These are phyloP conservation scores for Aptenodytes forsteri DNA, from an alignment of 2,113 vertebrate genomes.

Conservation along the genomic window DNA sequence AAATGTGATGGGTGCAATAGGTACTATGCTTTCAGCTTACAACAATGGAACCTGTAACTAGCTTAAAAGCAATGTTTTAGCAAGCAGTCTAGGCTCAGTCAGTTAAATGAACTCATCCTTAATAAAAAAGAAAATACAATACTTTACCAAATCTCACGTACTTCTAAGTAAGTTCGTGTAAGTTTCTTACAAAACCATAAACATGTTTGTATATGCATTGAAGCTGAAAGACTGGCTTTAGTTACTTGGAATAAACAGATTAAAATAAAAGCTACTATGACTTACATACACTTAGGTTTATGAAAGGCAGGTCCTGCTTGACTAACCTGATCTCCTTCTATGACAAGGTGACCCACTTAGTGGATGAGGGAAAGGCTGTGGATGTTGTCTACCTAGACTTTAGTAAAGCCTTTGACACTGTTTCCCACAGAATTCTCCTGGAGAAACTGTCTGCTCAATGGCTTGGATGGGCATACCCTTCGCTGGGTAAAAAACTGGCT, in stretches of 20 bases:
- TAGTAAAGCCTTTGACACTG: neutral
- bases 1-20: neutral
- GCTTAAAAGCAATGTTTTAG: slow-evolving; percentile 72
- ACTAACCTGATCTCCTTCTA: neutral
- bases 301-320: neutral
- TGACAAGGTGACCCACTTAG: neutral
- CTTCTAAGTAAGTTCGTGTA: neutral
- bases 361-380: neutral
- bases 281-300: neutral
- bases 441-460: neutral
- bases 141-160: neutral
- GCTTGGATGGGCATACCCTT: neutral
- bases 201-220: neutral
- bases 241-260: neutral
- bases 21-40: neutral
- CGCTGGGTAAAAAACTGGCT: neutral
- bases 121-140: slow-evolving; percentile 32
- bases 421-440: neutral
- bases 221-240: slow-evolving; percentile 22
- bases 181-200: slow-evolving; percentile 46
- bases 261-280: neutral
- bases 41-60: slow-evolving; percentile 1
- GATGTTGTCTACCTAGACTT: neutral
- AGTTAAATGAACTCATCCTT: slow-evolving; percentile 32
- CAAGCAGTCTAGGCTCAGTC: slow-evolving; percentile 65